phyloP scores from a whole-genome alignment of 2,113 vertebrate species.

The Dipodomys merriami region DNA sequence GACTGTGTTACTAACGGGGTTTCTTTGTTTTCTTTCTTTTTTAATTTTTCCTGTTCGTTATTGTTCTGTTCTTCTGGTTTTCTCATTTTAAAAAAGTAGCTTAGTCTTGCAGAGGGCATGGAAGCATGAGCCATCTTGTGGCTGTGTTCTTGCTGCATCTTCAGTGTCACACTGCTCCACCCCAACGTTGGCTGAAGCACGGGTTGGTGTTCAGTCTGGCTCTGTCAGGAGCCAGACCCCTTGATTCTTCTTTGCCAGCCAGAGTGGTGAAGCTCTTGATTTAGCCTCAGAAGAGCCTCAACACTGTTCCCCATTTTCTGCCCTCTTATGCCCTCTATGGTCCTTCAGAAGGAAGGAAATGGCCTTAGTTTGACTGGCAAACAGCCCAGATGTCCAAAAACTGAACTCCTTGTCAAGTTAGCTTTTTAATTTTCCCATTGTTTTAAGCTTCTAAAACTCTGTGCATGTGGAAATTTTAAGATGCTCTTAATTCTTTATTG shows the following conservation, averaged over 20 bases:
- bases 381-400: constrained; percentile 84
- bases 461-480: constrained; percentile 79
- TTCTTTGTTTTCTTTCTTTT: constrained; percentile 82
- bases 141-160: constrained; percentile 90
- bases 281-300: constrained; percentile 80
- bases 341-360: constrained; percentile 81
- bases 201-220: constrained; percentile 87
- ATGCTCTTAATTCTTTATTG: constrained; percentile 78
- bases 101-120: constrained; percentile 90
- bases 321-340: constrained; percentile 76
- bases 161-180: constrained; percentile 87
- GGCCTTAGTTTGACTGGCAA: constrained; percentile 82
- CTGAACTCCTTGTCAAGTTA: constrained; percentile 84
- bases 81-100: constrained; percentile 77
- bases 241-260: constrained; percentile 83
- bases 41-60: constrained; percentile 68
- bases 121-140: constrained; percentile 91
- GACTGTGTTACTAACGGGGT: constrained; percentile 90
- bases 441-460: constrained; percentile 77
- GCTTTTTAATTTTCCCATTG: constrained; percentile 73
- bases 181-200: constrained; percentile 86
- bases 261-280: constrained; percentile 79
- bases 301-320: constrained; percentile 77
- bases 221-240: constrained; percentile 84
- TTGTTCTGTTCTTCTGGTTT: constrained; percentile 75